These are phyloP conservation scores for Rhodeus uyekii DNA, from an alignment of 2,797 vertebrate species.

Conservation along the genomic window DNA sequence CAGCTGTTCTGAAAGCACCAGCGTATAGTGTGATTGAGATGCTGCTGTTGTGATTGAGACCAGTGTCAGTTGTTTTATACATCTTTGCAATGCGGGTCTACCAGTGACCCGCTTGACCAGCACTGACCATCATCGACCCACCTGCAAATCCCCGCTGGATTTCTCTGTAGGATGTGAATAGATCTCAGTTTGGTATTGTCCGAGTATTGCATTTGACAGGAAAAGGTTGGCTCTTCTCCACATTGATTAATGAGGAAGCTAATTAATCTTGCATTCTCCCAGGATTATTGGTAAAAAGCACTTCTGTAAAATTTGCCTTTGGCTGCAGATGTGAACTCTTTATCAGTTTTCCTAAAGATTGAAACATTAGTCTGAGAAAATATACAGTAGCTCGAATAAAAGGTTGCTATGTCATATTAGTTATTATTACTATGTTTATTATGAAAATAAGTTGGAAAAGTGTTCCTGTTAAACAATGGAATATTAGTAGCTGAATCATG, in stretches of 20 bases:
- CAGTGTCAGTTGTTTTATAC: not conserved
- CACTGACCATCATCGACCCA: not conserved
- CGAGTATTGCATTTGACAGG: conserved; percentile 67
- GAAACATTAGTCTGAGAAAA: not conserved
- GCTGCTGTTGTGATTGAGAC: not conserved
- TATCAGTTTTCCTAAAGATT: conserved; percentile 46
- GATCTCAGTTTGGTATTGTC: conserved; percentile 67
- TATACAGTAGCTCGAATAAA: not conserved
- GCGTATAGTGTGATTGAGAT: not conserved
- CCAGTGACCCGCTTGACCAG: not conserved
- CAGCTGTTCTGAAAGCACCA: not conserved
- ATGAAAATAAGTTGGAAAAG: not conserved
- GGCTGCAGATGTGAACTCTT: conserved; percentile 57
- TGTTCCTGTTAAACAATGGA: not conserved
- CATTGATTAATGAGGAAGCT: conserved; percentile 72
- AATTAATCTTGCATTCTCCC: conserved; percentile 72
- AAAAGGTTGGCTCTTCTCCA: conserved; percentile 64
- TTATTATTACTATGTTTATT: too few relatives aligned
- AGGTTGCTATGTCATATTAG: not conserved
- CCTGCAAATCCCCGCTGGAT: not conserved
- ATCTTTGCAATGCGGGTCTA: not conserved
- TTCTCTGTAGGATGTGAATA: conserved; percentile 15
- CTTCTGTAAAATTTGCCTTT: conserved; percentile 54
- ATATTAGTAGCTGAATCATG: not conserved
- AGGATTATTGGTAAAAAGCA: conserved; percentile 65